Conservation (phyloP, 1,140 invertebrate genomes). For the Monochamus saltuarius region DNA sequence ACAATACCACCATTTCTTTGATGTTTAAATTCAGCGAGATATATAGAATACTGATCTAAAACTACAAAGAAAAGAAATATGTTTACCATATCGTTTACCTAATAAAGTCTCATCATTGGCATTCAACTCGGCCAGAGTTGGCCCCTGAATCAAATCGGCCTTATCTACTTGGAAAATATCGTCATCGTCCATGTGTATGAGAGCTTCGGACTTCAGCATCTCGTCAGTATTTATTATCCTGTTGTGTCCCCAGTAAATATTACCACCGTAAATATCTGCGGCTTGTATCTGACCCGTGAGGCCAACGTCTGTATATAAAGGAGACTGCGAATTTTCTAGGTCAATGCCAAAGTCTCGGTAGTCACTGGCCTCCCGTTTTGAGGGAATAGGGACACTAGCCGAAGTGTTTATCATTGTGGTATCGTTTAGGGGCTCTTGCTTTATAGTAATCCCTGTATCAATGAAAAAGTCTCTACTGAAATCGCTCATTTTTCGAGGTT, state of each 20-base stretch:
- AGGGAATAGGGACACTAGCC: conserved; percentile 62
- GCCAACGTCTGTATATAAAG: conserved; percentile 51
- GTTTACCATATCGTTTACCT: conserved; percentile 13
- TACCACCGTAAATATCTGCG: conserved; percentile 46
- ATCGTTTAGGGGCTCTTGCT: conserved; percentile 53
- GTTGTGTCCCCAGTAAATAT: conserved; percentile 30
- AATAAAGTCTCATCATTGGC: conserved; percentile 76
- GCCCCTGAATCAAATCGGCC: conserved; percentile 74
- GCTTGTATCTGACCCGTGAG: conserved; percentile 48
- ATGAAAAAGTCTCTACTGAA: conserved; percentile 52
- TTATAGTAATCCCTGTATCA: conserved; percentile 52
- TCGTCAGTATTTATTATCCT: conserved; percentile 32
- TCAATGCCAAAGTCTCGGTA: conserved; percentile 58
- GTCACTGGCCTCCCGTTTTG: conserved; percentile 45
- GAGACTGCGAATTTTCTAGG: conserved; percentile 50
- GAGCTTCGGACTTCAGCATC: conserved; percentile 61
- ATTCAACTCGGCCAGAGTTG: conserved; percentile 85
- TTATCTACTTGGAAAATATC: conserved; percentile 89
- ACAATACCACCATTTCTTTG: too few relatives aligned
- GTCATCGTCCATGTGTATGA: conserved; percentile 78
- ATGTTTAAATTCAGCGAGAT: too few relatives aligned
- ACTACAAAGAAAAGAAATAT: conserved; percentile 3
- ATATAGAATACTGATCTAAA: neutral
- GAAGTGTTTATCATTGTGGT: conserved; percentile 49
- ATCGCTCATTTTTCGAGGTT: conserved; percentile 37